phyloP scores from a whole-genome alignment of 1,140 invertebrate species.

The Zaprionus kolodkinae region DNA sequence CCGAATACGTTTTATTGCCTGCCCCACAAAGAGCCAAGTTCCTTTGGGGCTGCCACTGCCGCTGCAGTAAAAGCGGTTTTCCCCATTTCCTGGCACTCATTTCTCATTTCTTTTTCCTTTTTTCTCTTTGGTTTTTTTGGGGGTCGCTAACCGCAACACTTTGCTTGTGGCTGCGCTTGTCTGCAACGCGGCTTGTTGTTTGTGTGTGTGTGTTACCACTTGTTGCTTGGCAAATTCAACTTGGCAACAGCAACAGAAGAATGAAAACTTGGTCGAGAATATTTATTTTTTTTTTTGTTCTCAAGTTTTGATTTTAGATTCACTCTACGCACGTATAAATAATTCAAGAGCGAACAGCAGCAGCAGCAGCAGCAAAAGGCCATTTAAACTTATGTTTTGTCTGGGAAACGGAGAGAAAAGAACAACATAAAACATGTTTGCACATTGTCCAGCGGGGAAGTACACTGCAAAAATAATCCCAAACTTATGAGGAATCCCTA shows the following conservation, averaged over 20 bases:
- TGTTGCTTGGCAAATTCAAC: constrained; percentile 39
- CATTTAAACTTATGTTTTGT: constrained; percentile 30
- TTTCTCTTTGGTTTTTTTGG: neutral
- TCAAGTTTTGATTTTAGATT: constrained; percentile 39
- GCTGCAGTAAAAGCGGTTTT: constrained; percentile 29
- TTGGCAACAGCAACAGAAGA: constrained; percentile 8
- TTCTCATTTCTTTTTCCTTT: constrained; percentile 4
- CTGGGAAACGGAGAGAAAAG: constrained; percentile 9
- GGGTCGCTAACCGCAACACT: constrained; percentile 48
- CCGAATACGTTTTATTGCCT: constrained; percentile 36
- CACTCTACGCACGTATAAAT: constrained; percentile 30
- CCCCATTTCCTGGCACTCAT: constrained; percentile 20
- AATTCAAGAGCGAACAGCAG: constrained; percentile 33
- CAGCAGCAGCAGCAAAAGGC: constrained; percentile 15
- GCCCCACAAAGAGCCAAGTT: neutral
- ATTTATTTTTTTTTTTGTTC: neutral
- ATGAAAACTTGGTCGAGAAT: constrained; percentile 11
- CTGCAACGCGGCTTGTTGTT: constrained; percentile 20
- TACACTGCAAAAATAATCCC: neutral
- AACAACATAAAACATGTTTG: neutral
- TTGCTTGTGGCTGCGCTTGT: constrained; percentile 16
- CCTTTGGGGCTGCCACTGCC: neutral
- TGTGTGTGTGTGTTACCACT: constrained; percentile 28
- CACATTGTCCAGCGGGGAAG: neutral
- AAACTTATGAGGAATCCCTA: neutral